phyloP scores from a whole-genome alignment of 2,888 invertebrate genomes.

The Chelonus formosanus region DNA sequence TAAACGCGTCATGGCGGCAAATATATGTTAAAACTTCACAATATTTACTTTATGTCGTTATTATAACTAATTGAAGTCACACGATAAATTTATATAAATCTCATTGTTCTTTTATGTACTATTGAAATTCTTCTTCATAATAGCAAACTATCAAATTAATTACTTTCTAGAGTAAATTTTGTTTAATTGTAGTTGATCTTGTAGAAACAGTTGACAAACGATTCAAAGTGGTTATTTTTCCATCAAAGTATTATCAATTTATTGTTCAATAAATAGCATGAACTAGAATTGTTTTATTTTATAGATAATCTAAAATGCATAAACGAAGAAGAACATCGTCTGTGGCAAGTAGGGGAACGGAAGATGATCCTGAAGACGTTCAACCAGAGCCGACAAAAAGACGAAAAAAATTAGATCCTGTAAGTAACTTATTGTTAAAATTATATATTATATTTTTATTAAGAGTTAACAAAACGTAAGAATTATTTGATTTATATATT shows the following conservation, averaged over 20 bases:
- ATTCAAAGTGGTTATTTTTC: too few relatives aligned
- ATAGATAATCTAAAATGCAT: conserved; percentile 69
- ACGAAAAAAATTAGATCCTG: conserved; percentile 80
- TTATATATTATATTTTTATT: conserved; percentile 22
- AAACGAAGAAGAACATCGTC: conserved; percentile 85
- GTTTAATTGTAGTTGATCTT: too few relatives aligned
- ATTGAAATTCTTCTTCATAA: neutral
- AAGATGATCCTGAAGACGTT: conserved; percentile 79
- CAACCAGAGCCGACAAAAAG: conserved; percentile 67
- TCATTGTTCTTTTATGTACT: neutral
- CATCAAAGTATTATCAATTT: neutral
- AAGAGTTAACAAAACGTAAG: too few relatives aligned
- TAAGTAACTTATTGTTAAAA: conserved; percentile 62
- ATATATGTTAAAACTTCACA: conserved; percentile 44
- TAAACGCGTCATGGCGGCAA: conserved; percentile 51
- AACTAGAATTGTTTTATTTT: conserved; percentile 31
- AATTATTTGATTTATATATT: too few relatives aligned
- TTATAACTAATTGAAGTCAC: neutral
- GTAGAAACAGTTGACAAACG: too few relatives aligned
- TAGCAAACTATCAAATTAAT: neutral
- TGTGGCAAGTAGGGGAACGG: conserved; percentile 78
- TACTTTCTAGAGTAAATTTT: too few relatives aligned
- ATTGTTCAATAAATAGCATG: neutral
- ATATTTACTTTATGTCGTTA: conserved; percentile 5
- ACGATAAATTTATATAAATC: neutral